These are phyloP conservation scores for Prunella strophiata DNA, from an alignment of 2,797 vertebrate genomes.

Conservation along the genomic window DNA sequence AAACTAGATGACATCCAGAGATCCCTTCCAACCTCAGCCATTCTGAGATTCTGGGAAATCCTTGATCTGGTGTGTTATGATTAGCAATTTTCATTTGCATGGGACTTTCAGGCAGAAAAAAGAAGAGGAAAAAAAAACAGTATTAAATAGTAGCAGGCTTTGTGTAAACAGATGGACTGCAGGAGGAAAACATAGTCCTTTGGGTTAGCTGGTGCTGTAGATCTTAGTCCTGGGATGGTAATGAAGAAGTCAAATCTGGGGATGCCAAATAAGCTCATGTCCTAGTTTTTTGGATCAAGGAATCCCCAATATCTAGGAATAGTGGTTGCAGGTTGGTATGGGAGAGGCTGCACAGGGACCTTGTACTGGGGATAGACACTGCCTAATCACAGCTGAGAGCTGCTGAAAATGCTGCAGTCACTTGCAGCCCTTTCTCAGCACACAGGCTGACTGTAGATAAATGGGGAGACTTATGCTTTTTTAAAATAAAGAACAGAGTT, in stretches of 20 bases:
- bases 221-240: neutral
- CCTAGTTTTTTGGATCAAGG: neutral
- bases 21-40: neutral
- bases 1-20: neutral
- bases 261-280: neutral
- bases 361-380: fast-evolving
- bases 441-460: neutral
- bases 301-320: neutral
- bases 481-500: neutral
- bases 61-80: fast-evolving
- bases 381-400: neutral
- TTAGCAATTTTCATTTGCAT: neutral
- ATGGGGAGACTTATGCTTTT: neutral
- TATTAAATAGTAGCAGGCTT: neutral
- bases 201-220: neutral
- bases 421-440: neutral
- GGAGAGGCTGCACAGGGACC: neutral
- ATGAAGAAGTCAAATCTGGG: neutral
- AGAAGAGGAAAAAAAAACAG: neutral
- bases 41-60: neutral
- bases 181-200: neutral
- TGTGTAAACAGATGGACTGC: neutral
- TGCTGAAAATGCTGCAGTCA: fast-evolving
- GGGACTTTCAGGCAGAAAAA: neutral
- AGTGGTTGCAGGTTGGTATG: neutral